Conservation (phyloP, 2,113 vertebrate genomes). For the Calidris pygmaea region DNA sequence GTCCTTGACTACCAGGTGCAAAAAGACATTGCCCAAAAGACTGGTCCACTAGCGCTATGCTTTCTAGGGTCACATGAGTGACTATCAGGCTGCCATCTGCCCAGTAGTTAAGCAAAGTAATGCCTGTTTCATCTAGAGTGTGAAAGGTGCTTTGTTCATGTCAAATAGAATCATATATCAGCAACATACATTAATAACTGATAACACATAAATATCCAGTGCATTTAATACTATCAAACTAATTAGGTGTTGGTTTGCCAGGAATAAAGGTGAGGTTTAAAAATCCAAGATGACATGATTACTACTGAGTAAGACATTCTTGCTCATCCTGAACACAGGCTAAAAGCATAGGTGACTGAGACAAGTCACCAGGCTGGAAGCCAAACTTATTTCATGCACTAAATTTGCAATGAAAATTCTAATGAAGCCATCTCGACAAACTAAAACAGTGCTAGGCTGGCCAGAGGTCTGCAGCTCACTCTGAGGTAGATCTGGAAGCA, state of each 20-base stretch:
- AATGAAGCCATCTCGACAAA: neutral
- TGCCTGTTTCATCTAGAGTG: neutral
- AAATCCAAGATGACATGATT: constrained; percentile 48
- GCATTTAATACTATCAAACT: constrained; percentile 23
- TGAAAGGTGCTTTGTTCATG: constrained; percentile 27
- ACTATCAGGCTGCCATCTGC: constrained; percentile 11
- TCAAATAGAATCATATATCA: neutral
- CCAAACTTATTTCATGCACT: neutral
- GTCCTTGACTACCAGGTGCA: neutral
- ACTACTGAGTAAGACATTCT: constrained; percentile 13
- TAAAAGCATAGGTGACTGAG: constrained; percentile 43
- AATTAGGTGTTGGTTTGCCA: constrained; percentile 54
- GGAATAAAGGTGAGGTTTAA: constrained; percentile 49
- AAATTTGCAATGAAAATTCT: constrained; percentile 31
- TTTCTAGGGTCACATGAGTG: neutral
- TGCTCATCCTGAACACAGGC: neutral
- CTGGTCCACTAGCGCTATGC: neutral
- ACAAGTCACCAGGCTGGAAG: constrained; percentile 34
- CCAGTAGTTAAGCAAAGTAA: neutral
- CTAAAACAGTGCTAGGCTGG: neutral
- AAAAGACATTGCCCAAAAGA: neutral
- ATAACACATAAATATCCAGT: constrained; percentile 52
- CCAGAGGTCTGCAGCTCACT: neutral
- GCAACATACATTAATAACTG: constrained; percentile 36
- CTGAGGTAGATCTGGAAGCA: neutral